These are phyloP conservation scores for Aurelia aurita DNA, from an alignment of 30 jellyfish, hydroid and myxozoan species.

Conservation along the genomic window DNA sequence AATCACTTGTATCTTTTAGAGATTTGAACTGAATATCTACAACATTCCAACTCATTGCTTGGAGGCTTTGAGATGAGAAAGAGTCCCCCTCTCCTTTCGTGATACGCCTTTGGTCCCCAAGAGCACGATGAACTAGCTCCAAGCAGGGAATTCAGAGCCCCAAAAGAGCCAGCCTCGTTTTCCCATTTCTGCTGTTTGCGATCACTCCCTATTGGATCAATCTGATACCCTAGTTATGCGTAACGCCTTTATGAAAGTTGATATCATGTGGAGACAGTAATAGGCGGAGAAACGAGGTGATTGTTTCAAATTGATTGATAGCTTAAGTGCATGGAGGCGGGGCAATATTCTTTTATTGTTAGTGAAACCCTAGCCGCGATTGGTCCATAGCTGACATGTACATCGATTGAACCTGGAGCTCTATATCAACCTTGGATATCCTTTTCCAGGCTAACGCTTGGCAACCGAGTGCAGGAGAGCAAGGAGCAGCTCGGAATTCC, in stretches of 20 bases:
- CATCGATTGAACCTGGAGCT: slow-evolving; percentile 63
- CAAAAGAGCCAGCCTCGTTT: too few relatives aligned
- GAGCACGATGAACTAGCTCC: too few relatives aligned
- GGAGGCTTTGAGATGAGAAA: too few relatives aligned
- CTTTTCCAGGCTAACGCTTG: slow-evolving; percentile 43
- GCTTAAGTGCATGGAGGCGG: slow-evolving; percentile 73
- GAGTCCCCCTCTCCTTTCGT: too few relatives aligned
- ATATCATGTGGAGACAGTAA: slow-evolving; percentile 56
- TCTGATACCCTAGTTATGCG: neutral
- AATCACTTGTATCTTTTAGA: too few relatives aligned
- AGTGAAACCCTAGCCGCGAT: slow-evolving; percentile 54
- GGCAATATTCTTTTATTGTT: slow-evolving; percentile 48
- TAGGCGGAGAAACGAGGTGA: slow-evolving; percentile 68
- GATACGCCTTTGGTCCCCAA: too few relatives aligned
- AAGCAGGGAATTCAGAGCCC: too few relatives aligned
- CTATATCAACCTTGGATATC: slow-evolving; percentile 45
- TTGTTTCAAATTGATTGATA: slow-evolving; percentile 74
- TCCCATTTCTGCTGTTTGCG: neutral
- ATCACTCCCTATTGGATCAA: neutral
- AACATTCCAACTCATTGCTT: too few relatives aligned
- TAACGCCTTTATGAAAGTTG: slow-evolving; percentile 45
- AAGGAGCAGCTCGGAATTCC: neutral
- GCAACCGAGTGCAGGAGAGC: slow-evolving; percentile 7
- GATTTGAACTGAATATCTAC: too few relatives aligned
- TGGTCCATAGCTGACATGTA: slow-evolving; percentile 48